Conservation (phyloP, 2,888 invertebrate genomes). For the Idaea straminata region DNA sequence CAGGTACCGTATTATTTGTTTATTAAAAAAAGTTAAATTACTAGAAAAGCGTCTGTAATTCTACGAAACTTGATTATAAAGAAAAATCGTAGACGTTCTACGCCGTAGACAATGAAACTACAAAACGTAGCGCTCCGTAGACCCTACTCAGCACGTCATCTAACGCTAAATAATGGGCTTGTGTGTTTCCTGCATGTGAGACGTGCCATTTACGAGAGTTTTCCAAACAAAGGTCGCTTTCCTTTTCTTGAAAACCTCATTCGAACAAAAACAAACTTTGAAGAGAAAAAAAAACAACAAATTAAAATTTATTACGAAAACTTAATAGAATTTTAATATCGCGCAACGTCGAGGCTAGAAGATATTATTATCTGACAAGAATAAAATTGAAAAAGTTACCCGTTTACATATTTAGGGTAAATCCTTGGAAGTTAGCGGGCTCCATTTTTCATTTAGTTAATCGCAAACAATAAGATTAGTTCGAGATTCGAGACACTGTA, state of each 20-base stretch:
- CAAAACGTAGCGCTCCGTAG: background rate
- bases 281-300: background rate
- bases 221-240: background rate
- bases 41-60: too few species aligned
- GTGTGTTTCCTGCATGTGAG: background rate
- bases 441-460: constrained; percentile 22
- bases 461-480: constrained; percentile 25
- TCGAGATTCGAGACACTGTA: constrained; percentile 13
- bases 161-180: background rate
- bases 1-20: too few species aligned
- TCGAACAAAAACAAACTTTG: background rate
- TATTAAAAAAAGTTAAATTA: too few species aligned
- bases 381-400: constrained; percentile 18
- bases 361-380: constrained; percentile 5
- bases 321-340: background rate
- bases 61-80: background rate
- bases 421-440: constrained; percentile 15
- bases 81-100: background rate
- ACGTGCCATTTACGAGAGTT: background rate
- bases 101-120: background rate
- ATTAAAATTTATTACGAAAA: constrained; percentile 1
- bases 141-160: background rate
- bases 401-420: constrained; percentile 7
- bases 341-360: background rate
- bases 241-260: background rate